phyloP scores from a whole-genome alignment of 2,797 vertebrate genomes.

The Calcarius lapponicus region DNA sequence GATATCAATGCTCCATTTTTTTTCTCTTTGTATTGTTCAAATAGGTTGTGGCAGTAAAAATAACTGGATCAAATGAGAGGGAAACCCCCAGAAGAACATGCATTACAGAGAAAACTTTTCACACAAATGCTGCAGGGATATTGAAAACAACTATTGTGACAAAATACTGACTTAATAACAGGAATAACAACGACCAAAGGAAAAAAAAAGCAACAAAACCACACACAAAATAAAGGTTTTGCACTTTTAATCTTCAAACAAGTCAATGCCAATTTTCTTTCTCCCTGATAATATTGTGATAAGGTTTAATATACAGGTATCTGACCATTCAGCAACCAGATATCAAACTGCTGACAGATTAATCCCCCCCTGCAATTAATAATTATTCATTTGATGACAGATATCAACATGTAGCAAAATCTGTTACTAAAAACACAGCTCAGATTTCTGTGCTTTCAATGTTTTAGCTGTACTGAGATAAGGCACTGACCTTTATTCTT shows the following conservation, averaged over 20 bases:
- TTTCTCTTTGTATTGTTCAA: background rate
- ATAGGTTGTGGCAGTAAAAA: background rate
- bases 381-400: background rate
- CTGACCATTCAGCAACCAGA: background rate
- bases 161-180: background rate
- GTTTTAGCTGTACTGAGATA: slow-evolving; percentile 10
- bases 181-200: background rate
- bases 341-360: background rate
- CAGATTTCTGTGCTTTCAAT: background rate
- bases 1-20: background rate
- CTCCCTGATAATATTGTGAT: background rate
- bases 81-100: background rate
- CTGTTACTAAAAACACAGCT: background rate
- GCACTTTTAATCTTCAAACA: background rate
- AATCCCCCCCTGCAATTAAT: background rate
- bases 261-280: background rate
- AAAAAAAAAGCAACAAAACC: background rate
- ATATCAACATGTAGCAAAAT: background rate
- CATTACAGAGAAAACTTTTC: background rate
- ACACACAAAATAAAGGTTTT: background rate
- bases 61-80: background rate
- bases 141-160: background rate
- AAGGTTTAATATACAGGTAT: background rate
- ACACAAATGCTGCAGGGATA: background rate
- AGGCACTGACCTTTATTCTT: slow-evolving; percentile 29